Conservation (phyloP, 2,797 vertebrate species). For the Capromys pilorides region DNA sequence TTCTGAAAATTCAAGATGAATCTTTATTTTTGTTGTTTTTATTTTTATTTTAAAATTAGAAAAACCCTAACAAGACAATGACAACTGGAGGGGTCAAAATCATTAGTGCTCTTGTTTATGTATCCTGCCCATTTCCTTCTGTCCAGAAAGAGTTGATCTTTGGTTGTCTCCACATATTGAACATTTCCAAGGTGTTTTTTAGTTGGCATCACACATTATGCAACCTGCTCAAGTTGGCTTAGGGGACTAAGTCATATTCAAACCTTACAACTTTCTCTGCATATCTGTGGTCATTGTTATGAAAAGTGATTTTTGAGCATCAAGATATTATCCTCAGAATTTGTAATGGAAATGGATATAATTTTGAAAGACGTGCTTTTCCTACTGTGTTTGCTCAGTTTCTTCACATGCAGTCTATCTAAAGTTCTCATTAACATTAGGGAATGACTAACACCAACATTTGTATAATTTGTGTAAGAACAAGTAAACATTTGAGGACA, state of each 20-base stretch:
- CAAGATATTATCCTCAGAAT: neutral
- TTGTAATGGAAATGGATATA: neutral
- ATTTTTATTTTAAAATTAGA: neutral
- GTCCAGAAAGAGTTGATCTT: neutral
- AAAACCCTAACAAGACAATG: neutral
- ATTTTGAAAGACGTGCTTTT: neutral
- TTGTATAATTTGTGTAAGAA: neutral
- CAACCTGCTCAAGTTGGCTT: neutral
- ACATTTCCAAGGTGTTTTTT: neutral
- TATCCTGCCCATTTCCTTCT: neutral
- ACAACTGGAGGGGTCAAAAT: neutral
- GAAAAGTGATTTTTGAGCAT: neutral
- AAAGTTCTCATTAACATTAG: neutral
- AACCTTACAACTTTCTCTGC: neutral
- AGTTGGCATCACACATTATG: neutral
- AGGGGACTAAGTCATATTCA: neutral
- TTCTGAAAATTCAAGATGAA: neutral
- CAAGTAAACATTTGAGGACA: neutral
- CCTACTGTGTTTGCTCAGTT: no score
- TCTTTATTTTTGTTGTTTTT: neutral
- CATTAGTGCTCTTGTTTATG: neutral
- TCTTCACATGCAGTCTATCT: neutral
- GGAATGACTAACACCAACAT: neutral
- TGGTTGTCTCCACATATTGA: neutral
- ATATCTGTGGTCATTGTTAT: neutral